Evolutionary conservation across 2,888 invertebrate species (phyloP).

Genomic region (Ischnus inquisitorius): DNA sequence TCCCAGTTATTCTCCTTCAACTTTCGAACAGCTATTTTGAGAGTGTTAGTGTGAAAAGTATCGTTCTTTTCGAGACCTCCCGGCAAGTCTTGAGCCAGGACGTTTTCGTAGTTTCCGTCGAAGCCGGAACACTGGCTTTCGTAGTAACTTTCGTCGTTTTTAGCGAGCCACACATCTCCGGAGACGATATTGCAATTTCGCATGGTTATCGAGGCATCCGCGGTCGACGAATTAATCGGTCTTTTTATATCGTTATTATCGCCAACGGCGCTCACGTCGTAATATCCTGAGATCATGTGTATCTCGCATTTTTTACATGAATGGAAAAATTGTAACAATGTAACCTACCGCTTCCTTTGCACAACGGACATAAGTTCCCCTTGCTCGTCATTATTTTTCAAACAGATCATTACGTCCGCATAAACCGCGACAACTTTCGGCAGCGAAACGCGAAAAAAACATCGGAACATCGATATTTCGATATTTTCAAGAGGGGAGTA

Average conservation of each 20-base stretch:
- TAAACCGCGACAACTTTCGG: not conserved
- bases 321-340: not conserved
- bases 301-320: not conserved
- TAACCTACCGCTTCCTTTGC: conserved; percentile 51
- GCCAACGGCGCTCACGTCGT: conserved; percentile 5
- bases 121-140: conserved; percentile 26
- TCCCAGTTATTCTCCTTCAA: conserved; percentile 73
- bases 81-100: conserved; percentile 51
- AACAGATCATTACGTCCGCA: not conserved
- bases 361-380: conserved; percentile 53
- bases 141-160: conserved; percentile 5
- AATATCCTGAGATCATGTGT: conserved; percentile 49
- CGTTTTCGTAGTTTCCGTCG: conserved; percentile 49
- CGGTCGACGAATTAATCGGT: not conserved
- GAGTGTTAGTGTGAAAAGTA: conserved; percentile 65
- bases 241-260: conserved; percentile 2
- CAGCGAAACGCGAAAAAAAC: not conserved
- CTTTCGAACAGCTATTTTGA: conserved; percentile 65
- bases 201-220: not conserved
- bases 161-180: not conserved
- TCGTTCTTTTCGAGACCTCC: conserved; percentile 54
- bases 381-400: conserved; percentile 32
- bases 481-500: not conserved
- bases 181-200: not conserved
- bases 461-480: not conserved